A percentile compares a stretch with the other conserved stretches of the same genome.
Evolutionary conservation across 2,113 vertebrate species (phyloP).

Genomic region (Heloderma charlesbogerti): DNA sequence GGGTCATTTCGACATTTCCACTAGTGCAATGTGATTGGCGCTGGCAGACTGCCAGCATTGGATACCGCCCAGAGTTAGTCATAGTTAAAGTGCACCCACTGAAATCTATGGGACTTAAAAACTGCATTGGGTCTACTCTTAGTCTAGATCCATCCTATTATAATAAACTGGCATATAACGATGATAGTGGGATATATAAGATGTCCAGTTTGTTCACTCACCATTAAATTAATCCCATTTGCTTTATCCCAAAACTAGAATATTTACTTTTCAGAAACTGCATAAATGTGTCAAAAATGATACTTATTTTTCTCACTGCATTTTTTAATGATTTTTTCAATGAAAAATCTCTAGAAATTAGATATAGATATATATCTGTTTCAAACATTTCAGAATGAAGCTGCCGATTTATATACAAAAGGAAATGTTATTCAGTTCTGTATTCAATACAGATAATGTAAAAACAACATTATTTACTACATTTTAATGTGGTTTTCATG

Average conservation of each 20-base stretch:
- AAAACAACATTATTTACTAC: slow-evolving; percentile 17
- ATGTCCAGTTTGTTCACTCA: background rate
- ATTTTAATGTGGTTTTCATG: slow-evolving; percentile 16
- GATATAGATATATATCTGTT: background rate
- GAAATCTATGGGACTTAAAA: background rate
- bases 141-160: background rate
- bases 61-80: too few species aligned
- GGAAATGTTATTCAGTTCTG: background rate
- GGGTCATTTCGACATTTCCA: too few species aligned
- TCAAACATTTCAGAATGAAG: background rate
- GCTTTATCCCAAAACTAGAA: background rate
- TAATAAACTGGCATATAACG: background rate
- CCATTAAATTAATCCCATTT: background rate
- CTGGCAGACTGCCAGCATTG: too few species aligned
- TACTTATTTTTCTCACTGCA: too few species aligned
- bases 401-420: background rate
- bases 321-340: background rate
- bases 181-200: background rate
- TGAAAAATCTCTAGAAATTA: background rate
- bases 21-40: too few species aligned
- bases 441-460: slow-evolving; percentile 14
- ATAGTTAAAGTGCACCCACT: too few species aligned
- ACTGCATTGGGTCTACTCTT: background rate
- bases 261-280: background rate
- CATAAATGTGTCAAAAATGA: background rate